Conservation (phyloP, 2,113 vertebrate genomes). For the Junco hyemalis region DNA sequence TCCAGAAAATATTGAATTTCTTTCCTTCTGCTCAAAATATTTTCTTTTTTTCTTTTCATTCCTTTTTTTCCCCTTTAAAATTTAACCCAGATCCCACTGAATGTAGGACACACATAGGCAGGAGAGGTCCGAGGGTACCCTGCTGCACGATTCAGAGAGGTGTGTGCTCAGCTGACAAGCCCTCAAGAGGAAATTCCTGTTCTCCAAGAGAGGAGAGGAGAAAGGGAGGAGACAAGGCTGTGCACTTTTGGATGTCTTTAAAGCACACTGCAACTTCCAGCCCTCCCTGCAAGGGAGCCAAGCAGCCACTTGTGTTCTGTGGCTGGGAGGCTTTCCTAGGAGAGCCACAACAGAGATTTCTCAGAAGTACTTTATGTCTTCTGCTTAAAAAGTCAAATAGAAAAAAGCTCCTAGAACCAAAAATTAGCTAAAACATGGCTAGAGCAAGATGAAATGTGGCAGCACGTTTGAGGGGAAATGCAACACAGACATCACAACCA, state of each 20-base stretch:
- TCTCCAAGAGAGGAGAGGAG: background rate
- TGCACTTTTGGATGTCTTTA: background rate
- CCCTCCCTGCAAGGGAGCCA: background rate
- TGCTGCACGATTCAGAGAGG: background rate
- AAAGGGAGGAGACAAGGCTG: background rate
- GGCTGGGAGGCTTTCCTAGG: background rate
- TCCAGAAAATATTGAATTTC: background rate
- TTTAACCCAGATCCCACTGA: background rate
- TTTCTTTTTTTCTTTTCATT: too few species aligned
- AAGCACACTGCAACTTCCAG: background rate
- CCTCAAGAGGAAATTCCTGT: background rate
- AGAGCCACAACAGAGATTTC: background rate
- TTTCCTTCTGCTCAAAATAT: background rate
- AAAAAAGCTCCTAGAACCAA: background rate
- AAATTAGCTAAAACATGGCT: background rate
- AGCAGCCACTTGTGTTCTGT: background rate
- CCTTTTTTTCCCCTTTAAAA: fast-evolving
- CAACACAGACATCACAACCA: background rate
- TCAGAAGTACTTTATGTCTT: background rate
- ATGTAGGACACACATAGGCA: fast-evolving
- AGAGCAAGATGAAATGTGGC: background rate
- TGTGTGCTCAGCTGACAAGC: background rate
- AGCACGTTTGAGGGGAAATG: background rate
- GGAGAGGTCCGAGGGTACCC: background rate
- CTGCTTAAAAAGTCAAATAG: background rate